A percentile compares a stretch with the other conserved stretches of the same genome.
These are phyloP conservation scores for Nomia melanderi DNA, from an alignment of 1,140 invertebrate genomes.

Conservation along the genomic window DNA sequence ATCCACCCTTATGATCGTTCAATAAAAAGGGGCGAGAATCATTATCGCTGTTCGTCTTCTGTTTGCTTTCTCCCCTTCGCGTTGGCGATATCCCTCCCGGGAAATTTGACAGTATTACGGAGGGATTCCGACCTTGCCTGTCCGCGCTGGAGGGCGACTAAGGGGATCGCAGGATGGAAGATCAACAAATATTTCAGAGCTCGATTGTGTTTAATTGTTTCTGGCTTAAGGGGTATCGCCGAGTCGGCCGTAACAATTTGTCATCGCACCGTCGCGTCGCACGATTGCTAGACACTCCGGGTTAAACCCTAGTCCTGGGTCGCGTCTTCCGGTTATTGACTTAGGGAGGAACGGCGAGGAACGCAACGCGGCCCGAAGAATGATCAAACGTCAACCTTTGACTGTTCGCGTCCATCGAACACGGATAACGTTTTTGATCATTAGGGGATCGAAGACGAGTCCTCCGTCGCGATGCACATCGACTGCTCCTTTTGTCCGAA, in stretches of 20 bases:
- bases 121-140: background rate
- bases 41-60: constrained; percentile 30
- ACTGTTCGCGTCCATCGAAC: no score
- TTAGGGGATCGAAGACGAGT: background rate
- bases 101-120: constrained; percentile 5
- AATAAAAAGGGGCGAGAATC: constrained; percentile 24
- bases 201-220: constrained; percentile 15
- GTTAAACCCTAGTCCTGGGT: no score
- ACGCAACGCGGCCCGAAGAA: no score
- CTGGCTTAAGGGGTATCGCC: no score
- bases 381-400: no score
- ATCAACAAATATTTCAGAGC: constrained; percentile 16
- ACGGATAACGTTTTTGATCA: no score
- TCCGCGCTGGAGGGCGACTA: background rate
- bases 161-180: background rate
- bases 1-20: constrained; percentile 10
- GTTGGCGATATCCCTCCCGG: background rate
- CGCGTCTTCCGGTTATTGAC: no score
- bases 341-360: no score
- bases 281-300: background rate
- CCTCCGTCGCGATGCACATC: constrained; percentile 27
- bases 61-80: background rate
- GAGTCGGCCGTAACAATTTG: background rate
- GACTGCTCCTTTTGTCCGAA: constrained; percentile 50
- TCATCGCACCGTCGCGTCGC: background rate